Evolutionary conservation across 2,797 vertebrate genomes (phyloP), one percentile per base, ranked within the genome.

Genomic region (Cercopithecus diana): DNA sequence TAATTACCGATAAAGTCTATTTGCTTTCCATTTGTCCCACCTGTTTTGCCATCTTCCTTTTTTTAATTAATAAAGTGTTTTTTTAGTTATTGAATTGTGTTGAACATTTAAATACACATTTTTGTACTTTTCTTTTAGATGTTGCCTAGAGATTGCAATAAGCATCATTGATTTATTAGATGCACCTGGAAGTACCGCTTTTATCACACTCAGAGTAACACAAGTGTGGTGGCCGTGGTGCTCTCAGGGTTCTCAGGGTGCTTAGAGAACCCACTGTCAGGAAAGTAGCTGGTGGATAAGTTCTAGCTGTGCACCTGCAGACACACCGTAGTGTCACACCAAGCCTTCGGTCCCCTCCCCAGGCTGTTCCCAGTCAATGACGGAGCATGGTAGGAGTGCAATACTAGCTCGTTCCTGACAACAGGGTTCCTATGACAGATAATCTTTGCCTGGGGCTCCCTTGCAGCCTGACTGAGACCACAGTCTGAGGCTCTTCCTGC

Each of bases 151-250:
- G 75, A 76, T n/a, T 43, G 13, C 41, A 39, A 4, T 24, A 24
- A 1, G 39, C 36, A 77, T 22, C 24, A 50, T 61, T 67, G 7
- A n/a, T 22, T n/a, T 12, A 24, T 39, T 43, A 2, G 0, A 6
- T 10, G 9, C 6, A 10, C 10, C 0, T 2, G 24, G 14, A 28
- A 22, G 22, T 26, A 4, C 30, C 9, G 2, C 5, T 36, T 50
- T 2, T 2, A 1, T 45, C 30, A 17, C 10, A 13, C 13, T 39
- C 50, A 26, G 57, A 92, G 80, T 39, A 13, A 9, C 0, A 7
- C 36, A 1, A 0, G 2, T 4, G 17, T 52, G 43, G 17, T 4
- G 2, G 33, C 45, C 1, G 0, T 4, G 52, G 43, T 13, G 12
- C 26, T 39, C 84, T 24, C 19, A 43, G 36, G 77, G 39, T 7